Evolutionary conservation across 2,888 invertebrate genomes (phyloP).

Genomic region (Falcaria lacertinaria): DNA sequence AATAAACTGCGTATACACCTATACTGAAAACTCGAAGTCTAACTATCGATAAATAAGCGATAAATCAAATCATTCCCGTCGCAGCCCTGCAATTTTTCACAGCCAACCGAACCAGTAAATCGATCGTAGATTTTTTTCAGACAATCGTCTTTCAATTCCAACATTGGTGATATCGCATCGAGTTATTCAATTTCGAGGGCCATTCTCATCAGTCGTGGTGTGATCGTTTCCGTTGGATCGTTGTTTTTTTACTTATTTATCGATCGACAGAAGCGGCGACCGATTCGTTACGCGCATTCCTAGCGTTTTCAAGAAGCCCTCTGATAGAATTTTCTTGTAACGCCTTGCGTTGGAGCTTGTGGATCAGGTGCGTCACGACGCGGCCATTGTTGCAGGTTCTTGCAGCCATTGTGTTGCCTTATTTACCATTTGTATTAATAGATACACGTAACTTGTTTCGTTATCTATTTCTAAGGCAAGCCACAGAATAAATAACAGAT

Average conservation of each 20-base stretch:
- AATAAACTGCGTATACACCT: no score
- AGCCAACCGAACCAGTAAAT: slow-evolving; percentile 54
- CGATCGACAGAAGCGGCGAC: slow-evolving; percentile 47
- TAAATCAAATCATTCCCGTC: slow-evolving; percentile 2
- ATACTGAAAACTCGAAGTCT: slow-evolving; percentile 12
- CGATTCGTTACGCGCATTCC: slow-evolving; percentile 73
- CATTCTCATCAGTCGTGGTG: slow-evolving; percentile 64
- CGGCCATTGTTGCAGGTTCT: neutral
- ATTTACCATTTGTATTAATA: neutral
- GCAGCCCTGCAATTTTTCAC: slow-evolving; percentile 24
- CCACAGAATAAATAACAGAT: no score
- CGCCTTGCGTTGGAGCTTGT: slow-evolving; percentile 1
- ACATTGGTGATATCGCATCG: slow-evolving; percentile 67
- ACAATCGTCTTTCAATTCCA: slow-evolving; percentile 71
- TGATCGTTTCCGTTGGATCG: slow-evolving; percentile 61
- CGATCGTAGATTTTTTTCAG: slow-evolving; percentile 64
- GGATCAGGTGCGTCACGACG: slow-evolving; percentile 36
- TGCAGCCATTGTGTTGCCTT: neutral
- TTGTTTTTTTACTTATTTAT: slow-evolving; percentile 39
- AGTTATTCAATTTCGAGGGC: slow-evolving; percentile 73
- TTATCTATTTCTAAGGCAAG: no score
- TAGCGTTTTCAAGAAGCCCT: slow-evolving; percentile 42
- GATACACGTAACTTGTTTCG: neutral
- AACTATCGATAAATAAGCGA: slow-evolving; percentile 26
- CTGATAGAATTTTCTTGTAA: slow-evolving; percentile 42